These are phyloP conservation scores for Acheta domesticus DNA, from an alignment of 2,888 invertebrate species.

Conservation along the genomic window DNA sequence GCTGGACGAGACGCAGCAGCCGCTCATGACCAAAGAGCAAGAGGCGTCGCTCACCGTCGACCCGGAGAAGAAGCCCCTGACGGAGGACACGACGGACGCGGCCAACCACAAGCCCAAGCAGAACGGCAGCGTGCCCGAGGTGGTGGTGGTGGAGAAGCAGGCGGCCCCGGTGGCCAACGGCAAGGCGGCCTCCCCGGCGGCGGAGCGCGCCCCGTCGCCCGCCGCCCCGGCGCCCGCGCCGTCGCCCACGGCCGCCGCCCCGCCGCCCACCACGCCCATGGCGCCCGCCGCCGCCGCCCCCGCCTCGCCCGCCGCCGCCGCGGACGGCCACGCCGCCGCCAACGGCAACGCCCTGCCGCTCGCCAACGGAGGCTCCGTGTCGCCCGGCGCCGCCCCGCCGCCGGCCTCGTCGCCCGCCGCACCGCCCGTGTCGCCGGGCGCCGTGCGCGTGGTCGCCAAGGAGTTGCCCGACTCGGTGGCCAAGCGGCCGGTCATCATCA, in stretches of 20 bases:
- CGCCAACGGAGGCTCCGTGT: neutral
- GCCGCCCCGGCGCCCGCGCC: neutral
- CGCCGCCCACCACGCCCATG: neutral
- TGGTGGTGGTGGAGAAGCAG: neutral
- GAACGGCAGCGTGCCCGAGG: neutral
- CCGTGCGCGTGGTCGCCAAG: neutral
- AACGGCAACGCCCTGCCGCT: constrained; percentile 9
- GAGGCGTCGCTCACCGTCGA: neutral
- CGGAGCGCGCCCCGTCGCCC: neutral
- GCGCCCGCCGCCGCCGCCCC: neutral
- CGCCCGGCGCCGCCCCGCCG: neutral
- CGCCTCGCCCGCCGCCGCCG: neutral
- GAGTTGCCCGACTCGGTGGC: neutral
- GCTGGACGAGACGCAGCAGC: neutral
- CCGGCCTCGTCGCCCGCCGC: neutral
- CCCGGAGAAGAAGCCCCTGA: neutral
- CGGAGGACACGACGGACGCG: neutral
- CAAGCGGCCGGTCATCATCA: constrained; percentile 3
- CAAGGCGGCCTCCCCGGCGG: neutral
- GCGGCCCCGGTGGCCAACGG: neutral
- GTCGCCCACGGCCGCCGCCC: neutral
- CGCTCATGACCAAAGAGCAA: neutral
- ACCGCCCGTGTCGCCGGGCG: neutral
- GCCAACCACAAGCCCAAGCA: neutral
- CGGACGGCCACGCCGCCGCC: neutral